These are phyloP conservation scores for Chymomyza costata DNA, from an alignment of 1,140 invertebrate genomes.

Conservation along the genomic window DNA sequence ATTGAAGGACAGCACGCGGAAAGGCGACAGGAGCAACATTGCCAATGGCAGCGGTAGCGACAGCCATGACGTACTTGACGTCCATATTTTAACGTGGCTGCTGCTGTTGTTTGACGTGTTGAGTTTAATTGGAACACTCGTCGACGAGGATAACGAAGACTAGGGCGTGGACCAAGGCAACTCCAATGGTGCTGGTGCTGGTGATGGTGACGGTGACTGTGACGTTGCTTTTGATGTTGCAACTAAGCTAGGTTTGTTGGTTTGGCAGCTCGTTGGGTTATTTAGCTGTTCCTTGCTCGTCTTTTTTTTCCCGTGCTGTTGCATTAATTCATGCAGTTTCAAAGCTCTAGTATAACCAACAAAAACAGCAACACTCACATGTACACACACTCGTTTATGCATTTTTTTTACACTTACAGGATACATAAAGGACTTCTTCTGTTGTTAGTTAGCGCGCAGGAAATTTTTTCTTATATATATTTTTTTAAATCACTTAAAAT, in stretches of 20 bases:
- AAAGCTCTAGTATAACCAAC: slow-evolving; percentile 29
- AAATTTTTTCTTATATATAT: slow-evolving; percentile 8
- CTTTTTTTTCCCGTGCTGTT: slow-evolving; percentile 20
- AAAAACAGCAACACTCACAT: slow-evolving; percentile 5
- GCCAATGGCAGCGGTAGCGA: slow-evolving; percentile 37
- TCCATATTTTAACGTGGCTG: slow-evolving; percentile 10
- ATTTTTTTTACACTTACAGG: slow-evolving; percentile 20
- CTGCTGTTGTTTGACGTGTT: slow-evolving; percentile 65
- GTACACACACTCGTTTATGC: slow-evolving; percentile 34
- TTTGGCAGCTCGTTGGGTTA: slow-evolving; percentile 2
- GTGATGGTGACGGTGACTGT: slow-evolving; percentile 17
- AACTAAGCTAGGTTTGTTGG: slow-evolving; percentile 28
- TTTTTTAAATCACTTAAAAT: slow-evolving; percentile 11
- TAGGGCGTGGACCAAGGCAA: not conserved
- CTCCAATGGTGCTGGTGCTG: too few relatives aligned
- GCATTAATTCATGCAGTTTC: slow-evolving; percentile 65
- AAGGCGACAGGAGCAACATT: slow-evolving; percentile 25
- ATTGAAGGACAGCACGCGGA: not conserved
- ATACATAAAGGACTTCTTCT: slow-evolving; percentile 36
- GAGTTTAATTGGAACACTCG: slow-evolving; percentile 69
- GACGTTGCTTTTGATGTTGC: slow-evolving; percentile 54
- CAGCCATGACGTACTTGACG: slow-evolving; percentile 58
- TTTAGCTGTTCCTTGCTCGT: slow-evolving; percentile 3
- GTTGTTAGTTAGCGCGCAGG: slow-evolving; percentile 42
- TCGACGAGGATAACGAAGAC: slow-evolving; percentile 24